Conservation (phyloP, 2,888 invertebrate genomes). For the Aphodius sticticus region DNA sequence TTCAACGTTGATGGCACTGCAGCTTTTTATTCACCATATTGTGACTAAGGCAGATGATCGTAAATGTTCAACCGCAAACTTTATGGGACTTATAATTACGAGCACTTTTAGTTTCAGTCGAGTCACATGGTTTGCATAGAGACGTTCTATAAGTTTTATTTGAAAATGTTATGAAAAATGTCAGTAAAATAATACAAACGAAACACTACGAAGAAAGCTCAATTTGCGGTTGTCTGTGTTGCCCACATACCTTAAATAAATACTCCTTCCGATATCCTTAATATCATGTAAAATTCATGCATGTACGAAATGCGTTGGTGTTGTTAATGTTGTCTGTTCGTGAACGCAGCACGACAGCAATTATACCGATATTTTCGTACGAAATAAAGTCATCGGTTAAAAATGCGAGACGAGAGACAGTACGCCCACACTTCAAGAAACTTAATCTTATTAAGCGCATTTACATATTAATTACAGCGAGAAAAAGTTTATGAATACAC, state of each 20-base stretch:
- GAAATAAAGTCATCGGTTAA: neutral
- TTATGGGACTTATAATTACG: neutral
- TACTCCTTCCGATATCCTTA: neutral
- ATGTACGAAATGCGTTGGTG: neutral
- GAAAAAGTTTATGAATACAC: constrained; percentile 4
- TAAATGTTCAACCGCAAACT: neutral
- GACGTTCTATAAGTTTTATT: no score
- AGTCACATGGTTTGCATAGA: neutral
- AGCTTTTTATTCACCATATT: neutral
- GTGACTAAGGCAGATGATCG: neutral
- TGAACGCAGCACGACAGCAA: neutral
- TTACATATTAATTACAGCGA: constrained; percentile 28
- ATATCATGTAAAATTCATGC: neutral
- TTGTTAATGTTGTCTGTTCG: neutral
- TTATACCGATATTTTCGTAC: neutral
- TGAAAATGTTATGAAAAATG: no score
- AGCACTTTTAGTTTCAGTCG: neutral
- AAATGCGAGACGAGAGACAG: neutral
- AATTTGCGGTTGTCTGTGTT: neutral
- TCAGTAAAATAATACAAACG: no score
- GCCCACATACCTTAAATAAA: neutral
- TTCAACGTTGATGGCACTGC: neutral
- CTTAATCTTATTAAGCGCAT: constrained; percentile 29
- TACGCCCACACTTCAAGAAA: neutral
- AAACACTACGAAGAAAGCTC: no score